A percentile compares a stretch with the other conserved stretches of the same genome.
phyloP scores from a whole-genome alignment of 35 echinoderm and acorn worm species.

The Eucidaris tribuloides region DNA sequence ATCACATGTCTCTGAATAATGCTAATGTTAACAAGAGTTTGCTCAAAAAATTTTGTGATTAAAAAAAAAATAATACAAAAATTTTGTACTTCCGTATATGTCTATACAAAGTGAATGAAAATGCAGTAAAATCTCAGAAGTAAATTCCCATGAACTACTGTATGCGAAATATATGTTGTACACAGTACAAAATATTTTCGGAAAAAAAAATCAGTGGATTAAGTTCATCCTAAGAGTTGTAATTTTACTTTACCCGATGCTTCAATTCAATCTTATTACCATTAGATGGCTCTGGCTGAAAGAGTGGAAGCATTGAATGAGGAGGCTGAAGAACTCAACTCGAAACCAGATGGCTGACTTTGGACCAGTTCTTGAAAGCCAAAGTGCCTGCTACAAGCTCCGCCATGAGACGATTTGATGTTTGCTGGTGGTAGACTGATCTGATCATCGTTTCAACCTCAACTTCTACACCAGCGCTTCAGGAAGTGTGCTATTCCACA shows the following conservation, averaged over 20 bases:
- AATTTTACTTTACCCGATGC: neutral
- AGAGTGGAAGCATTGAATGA: conserved; percentile 79
- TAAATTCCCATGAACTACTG: neutral
- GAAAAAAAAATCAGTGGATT: neutral
- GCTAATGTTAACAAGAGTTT: no score
- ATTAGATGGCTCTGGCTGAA: conserved; percentile 77
- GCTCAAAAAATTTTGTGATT: no score
- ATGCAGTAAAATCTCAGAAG: neutral
- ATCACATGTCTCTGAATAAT: no score
- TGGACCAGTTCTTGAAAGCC: no score
- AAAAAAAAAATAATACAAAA: no score
- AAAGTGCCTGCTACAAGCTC: no score
- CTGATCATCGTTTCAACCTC: no score
- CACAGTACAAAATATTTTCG: neutral
- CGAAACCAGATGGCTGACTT: conserved; percentile 28
- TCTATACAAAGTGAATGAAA: neutral
- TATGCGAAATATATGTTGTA: neutral
- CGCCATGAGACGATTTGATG: no score
- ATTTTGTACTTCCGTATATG: no score
- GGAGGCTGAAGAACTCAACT: conserved; percentile 74
- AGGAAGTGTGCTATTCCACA: no score
- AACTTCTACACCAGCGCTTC: no score
- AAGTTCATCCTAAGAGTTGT: neutral
- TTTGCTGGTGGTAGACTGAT: no score
- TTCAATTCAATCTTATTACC: neutral